Evolutionary conservation across 2,888 invertebrate species (phyloP), one percentile per base, ranked within the genome.

Genomic region (Platycheirus albimanus): DNA sequence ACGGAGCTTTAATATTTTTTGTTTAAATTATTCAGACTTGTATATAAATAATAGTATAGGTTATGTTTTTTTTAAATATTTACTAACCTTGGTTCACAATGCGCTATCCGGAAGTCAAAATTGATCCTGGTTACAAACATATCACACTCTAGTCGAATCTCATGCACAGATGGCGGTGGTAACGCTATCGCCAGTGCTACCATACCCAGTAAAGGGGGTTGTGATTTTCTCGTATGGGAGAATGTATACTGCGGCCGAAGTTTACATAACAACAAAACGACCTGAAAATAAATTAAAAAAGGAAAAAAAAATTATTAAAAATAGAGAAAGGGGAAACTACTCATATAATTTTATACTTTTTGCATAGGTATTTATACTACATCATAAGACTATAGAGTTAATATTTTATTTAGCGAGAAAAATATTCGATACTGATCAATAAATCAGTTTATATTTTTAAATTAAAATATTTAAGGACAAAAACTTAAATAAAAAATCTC

Each of bases 61-160:
- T n/a, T n/a, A n/a, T 24, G 24, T 24, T 24, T 24, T 4, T 24
- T 24, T 24, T 24, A n/a, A n/a, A 36, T 13, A 49, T 49, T 47
- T 43, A 89, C 93, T 92, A 92, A 97, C 97, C 95, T 96, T 89
- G 98, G 98, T 91, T 99, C 99, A 90, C 98, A 98, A 91, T 99
- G 98, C 85, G 98, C 97, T 93, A 99, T 96, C 92, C 96, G 95
- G 92, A 99, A 97, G 92, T 98, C 98, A 88, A 98, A 98, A 90
- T 96, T 97, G 88, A 99, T 96, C 89, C 98, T 94, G 79, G 97
- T 98, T 87, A 99, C 98, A 91, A 99, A 99, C 97, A 97, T 97
- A 90, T 97, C 97, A 67, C 96, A 94, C 91, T 98, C 98, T 87
- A 99, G 93, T 87, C 98, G 94, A 87, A 98, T 97, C 92, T 99